Evolutionary conservation across 2,888 invertebrate species (phyloP), one percentile per base, ranked within the genome.

Genomic region (Calliphora vomitoria): DNA sequence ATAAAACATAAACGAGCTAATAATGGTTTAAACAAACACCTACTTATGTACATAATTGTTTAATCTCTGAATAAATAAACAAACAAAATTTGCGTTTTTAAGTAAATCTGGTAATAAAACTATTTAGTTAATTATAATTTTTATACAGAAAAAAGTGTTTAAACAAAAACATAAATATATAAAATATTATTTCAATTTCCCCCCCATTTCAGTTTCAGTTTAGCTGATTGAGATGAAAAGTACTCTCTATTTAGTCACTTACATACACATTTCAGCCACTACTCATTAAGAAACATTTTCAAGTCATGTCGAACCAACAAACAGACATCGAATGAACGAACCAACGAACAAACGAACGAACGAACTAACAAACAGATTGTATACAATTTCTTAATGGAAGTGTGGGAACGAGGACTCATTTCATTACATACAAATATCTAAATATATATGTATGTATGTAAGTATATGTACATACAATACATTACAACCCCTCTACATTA

Each of bases 401-500:
- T 86, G 75, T 76, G 83, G 69, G 80, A 83, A 86, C 44, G 68
- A 74, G 15, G 58, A 75, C 10, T 82, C 10, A 31, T 71, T 62
- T 66, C 41, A 58, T 1, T 78, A 76, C 31, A 53, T 47, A 20
- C 38, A 60, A 25, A 25, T 25, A 25, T 25, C 25, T 62, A 58
- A 31, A 35, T 41, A 50, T 25, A 20, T 58, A 55, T 75, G 3
- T 47, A 47, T 75, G 4, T 58, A 41, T 41, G 1, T 20, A 38
- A 44, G 18, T 11, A 13, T 25, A 62, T 13, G 15, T n/a, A 66
- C 60, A 62, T 50, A 50, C 35, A 76, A 44, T 64, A 55, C 66
- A 25, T 71, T 64, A 53, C 80, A 83, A 80, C 83, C 83, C 76
- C 80, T 76, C 83, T 66, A 13, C 41, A 79, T 68, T 74, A 79